A percentile compares a stretch with the other conserved stretches of the same genome.
phyloP scores from a whole-genome alignment of 2,113 vertebrate genomes.

The Phyllostomus hastatus region DNA sequence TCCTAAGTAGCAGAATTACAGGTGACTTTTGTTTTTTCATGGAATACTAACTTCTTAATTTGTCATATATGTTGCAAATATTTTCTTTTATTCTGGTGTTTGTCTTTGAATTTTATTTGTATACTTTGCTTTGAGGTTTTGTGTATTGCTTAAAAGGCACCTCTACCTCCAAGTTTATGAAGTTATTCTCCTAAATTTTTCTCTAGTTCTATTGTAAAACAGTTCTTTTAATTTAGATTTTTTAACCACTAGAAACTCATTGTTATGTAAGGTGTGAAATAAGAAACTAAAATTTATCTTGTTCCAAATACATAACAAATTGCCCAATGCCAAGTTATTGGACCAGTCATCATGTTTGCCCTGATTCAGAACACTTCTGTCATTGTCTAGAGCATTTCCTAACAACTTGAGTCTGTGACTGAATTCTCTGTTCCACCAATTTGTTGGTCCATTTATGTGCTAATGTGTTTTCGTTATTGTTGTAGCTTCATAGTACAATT shows the following conservation, averaged over 20 bases:
- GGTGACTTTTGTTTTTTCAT: not conserved
- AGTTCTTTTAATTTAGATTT: not conserved
- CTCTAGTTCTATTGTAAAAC: not conserved
- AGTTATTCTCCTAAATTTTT: not conserved
- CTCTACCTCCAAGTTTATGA: not conserved
- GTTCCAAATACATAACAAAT: not conserved
- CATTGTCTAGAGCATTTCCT: not conserved
- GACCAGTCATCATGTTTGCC: not conserved
- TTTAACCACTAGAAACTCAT: not conserved
- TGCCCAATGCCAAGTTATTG: not conserved
- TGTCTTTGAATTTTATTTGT: not conserved
- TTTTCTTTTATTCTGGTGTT: not conserved
- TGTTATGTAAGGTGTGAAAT: not conserved
- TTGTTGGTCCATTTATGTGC: not conserved
- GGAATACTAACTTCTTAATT: not conserved
- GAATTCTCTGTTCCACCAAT: not conserved
- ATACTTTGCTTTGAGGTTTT: not conserved
- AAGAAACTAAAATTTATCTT: not conserved
- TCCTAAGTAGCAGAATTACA: not conserved
- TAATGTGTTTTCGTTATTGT: slow-evolving; percentile 29
- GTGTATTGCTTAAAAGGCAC: not conserved
- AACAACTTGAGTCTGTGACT: not conserved
- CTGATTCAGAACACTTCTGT: not conserved
- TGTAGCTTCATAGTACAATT: not conserved
- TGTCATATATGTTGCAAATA: not conserved